Percentiles rank a stretch among this genome's conserved stretches.
phyloP scores from a whole-genome alignment of 1,140 invertebrate species.

The Leptinotarsa undecemlineata region DNA sequence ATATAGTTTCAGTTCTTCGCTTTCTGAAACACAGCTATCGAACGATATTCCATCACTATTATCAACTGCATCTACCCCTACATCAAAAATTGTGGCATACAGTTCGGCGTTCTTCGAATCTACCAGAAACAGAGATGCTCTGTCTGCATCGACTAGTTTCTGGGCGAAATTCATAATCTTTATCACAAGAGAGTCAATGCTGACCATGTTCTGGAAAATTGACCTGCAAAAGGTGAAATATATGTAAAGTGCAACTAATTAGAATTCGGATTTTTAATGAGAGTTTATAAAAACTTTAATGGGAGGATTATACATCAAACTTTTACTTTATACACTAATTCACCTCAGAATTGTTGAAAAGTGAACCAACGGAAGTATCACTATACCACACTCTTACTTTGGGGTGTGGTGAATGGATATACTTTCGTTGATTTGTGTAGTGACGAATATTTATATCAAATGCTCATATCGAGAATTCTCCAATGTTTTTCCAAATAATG shows the following conservation, averaged over 20 bases:
- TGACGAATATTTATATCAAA: too few relatives aligned
- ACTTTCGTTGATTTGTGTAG: too few relatives aligned
- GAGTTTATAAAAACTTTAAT: too few relatives aligned
- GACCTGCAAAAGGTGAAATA: constrained; percentile 56
- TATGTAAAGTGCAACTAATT: neutral
- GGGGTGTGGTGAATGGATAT: too few relatives aligned
- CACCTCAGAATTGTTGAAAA: too few relatives aligned
- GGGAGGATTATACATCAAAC: too few relatives aligned
- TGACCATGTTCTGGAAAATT: constrained; percentile 82
- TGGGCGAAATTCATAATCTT: constrained; percentile 85
- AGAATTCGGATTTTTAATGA: too few relatives aligned
- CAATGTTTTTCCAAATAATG: too few relatives aligned
- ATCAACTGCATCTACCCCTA: constrained; percentile 57
- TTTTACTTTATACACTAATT: too few relatives aligned
- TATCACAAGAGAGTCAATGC: constrained; percentile 79
- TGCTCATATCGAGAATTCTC: too few relatives aligned
- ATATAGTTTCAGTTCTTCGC: constrained; percentile 48
- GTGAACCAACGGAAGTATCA: too few relatives aligned
- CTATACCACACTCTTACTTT: too few relatives aligned
- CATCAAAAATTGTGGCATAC: constrained; percentile 82
- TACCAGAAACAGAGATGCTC: constrained; percentile 77
- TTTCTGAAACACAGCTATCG: constrained; percentile 21
- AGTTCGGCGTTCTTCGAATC: constrained; percentile 73
- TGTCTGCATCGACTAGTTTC: constrained; percentile 77
- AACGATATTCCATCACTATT: constrained; percentile 23